Evolutionary conservation across 1,140 invertebrate species (phyloP).

Genomic region (Bombus huntii): DNA sequence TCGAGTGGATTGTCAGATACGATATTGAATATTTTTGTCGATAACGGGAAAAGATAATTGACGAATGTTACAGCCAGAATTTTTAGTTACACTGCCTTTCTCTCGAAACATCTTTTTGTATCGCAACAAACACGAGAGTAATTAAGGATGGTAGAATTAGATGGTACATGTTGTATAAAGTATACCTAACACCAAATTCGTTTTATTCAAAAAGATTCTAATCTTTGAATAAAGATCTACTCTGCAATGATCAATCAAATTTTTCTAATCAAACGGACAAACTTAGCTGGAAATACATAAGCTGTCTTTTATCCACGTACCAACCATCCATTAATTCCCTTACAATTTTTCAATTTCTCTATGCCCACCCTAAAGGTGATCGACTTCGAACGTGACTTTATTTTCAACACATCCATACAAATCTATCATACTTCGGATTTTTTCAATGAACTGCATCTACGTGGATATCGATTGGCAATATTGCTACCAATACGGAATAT

Average conservation of each 20-base stretch:
- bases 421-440: not conserved
- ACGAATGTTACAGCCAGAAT: not conserved
- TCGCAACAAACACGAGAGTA: no score
- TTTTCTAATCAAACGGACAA: not conserved
- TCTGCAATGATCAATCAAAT: not conserved
- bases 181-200: no score
- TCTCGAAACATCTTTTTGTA: not conserved
- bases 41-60: not conserved
- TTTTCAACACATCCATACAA: not conserved
- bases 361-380: not conserved
- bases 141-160: no score
- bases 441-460: not conserved
- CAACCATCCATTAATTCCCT: not conserved
- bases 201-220: no score
- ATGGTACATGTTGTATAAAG: not conserved
- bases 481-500: not conserved
- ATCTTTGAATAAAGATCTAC: not conserved
- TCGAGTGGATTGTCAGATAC: not conserved
- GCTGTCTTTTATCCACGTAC: not conserved
- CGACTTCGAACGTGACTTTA: not conserved
- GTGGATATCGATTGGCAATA: conserved; percentile 5
- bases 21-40: not conserved
- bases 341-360: not conserved
- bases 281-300: not conserved
- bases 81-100: not conserved